Evolutionary conservation across 2,113 vertebrate species (phyloP), one percentile per base, ranked within the genome.

Genomic region (Aythya baeri): DNA sequence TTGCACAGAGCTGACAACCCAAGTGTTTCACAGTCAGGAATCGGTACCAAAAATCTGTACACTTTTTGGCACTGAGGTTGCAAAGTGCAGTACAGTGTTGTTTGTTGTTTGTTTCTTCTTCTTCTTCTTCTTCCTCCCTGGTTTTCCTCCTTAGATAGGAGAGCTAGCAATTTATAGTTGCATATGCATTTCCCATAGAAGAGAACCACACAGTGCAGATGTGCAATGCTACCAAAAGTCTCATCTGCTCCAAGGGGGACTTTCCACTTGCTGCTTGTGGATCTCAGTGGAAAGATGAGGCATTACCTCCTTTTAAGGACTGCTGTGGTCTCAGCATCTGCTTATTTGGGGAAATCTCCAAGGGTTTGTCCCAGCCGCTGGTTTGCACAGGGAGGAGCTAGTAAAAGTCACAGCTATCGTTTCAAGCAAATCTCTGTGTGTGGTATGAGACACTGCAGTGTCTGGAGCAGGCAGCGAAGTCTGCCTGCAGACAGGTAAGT

Each of bases 401-500:
- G 72, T 88, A 91, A 91, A 95, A 79, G 43, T 70, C 29, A 27
- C 49, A 66, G 77, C 50, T 82, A 66, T 88, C 66, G 22, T 54
- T 82, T 79, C 20, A 73, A 76, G 44, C 27, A 76, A 34, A 55
- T 32, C 88, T 92, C 49, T 49, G 43, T 95, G 88, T 95, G 93
- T 87, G 96, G 95, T 72, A 86, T 6, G 54, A 92, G 70, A 61
- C 57, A 36, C 55, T 80, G 79, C 36, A 49, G 43, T 7, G 23
- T 54, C 76, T 94, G 68, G 73, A 65, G 38, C 32, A 88, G 76
- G 72, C 17, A 6, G 71, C 16, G 44, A 46, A 68, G 54, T 55
- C 89, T 89, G 46, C 46, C 46, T 22, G 46, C 55, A 67, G 88
- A 83, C 94, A 96, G 93, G 88, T 94, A 87, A 80, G 68, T 87